Percentiles rank a stretch among this genome's conserved stretches.
Conservation (phyloP, 2,113 vertebrate species). For the Pandion haliaetus region DNA sequence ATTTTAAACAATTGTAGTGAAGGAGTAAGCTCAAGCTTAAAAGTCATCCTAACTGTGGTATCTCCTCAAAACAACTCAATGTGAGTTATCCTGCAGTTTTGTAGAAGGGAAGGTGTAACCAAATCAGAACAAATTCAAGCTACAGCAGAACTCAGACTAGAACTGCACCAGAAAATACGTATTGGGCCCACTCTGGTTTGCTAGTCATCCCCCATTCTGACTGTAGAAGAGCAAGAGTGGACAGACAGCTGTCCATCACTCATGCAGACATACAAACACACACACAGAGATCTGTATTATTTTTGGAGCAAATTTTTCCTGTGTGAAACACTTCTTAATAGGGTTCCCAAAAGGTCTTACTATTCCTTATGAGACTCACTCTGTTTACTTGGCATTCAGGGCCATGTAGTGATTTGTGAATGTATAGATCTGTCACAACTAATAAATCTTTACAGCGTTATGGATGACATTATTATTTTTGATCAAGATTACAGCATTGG, state of each 20-base stretch:
- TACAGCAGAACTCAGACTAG: neutral
- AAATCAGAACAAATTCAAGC: neutral
- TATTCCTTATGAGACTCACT: neutral
- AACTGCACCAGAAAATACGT: neutral
- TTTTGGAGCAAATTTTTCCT: neutral
- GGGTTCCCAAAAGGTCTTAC: neutral
- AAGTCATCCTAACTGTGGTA: neutral
- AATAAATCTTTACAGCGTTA: slow-evolving; percentile 66
- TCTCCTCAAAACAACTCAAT: neutral
- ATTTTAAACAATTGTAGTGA: neutral
- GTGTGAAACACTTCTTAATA: neutral
- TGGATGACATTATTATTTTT: slow-evolving; percentile 70
- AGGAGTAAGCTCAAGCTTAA: neutral
- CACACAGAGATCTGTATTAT: neutral
- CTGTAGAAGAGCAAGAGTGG: neutral
- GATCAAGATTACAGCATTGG: slow-evolving; percentile 59
- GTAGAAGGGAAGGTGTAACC: neutral
- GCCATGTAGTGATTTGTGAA: slow-evolving; percentile 48
- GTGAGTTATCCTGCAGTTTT: neutral
- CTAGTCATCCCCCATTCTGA: neutral
- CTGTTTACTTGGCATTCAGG: slow-evolving; percentile 38
- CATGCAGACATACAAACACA: neutral
- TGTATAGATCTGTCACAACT: slow-evolving; percentile 57
- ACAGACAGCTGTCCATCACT: neutral
- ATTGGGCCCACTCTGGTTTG: neutral